phyloP scores from a whole-genome alignment of 2,888 invertebrate genomes.

The Cephus pulcher region DNA sequence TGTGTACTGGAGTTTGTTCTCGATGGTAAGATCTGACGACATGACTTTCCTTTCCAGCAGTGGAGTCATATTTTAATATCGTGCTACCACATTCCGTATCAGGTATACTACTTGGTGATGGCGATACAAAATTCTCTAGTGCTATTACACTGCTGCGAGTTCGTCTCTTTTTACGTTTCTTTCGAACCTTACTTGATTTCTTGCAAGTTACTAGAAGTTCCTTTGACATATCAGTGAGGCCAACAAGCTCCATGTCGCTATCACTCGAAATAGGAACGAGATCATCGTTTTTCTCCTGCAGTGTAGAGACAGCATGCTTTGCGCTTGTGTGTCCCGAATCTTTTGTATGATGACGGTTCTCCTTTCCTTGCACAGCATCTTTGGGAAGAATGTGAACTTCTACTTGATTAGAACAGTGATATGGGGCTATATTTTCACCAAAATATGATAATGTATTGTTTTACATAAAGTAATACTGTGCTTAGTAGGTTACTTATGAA shows the following conservation, averaged over 20 bases:
- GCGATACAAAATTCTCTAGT: conserved; percentile 36
- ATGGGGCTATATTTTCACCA: not conserved
- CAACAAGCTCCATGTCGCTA: conserved; percentile 60
- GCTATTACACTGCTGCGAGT: conserved; percentile 19
- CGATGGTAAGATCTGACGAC: conserved; percentile 30
- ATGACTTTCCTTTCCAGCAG: conserved; percentile 25
- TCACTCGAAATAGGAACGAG: conserved; percentile 62
- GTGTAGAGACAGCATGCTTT: conserved; percentile 42
- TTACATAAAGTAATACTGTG: not conserved
- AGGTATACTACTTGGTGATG: conserved; percentile 18
- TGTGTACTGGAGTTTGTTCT: conserved; percentile 36
- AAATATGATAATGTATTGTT: not conserved
- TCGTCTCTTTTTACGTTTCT: conserved; percentile 51
- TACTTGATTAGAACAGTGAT: conserved; percentile 50
- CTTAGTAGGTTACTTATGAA: not conserved
- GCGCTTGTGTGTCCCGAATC: conserved; percentile 40
- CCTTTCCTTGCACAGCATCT: conserved; percentile 63
- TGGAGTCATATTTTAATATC: conserved; percentile 17
- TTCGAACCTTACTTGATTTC: conserved; percentile 35
- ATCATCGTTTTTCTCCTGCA: conserved; percentile 58
- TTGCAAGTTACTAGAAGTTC: conserved; percentile 27
- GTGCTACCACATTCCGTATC: conserved; percentile 13
- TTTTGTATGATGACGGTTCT: conserved; percentile 56
- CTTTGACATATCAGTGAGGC: conserved; percentile 43
- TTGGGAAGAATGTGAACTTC: conserved; percentile 56